Base-by-base conservation (phyloP, 2,888 invertebrate species). In the Alitta virens region DNA sequence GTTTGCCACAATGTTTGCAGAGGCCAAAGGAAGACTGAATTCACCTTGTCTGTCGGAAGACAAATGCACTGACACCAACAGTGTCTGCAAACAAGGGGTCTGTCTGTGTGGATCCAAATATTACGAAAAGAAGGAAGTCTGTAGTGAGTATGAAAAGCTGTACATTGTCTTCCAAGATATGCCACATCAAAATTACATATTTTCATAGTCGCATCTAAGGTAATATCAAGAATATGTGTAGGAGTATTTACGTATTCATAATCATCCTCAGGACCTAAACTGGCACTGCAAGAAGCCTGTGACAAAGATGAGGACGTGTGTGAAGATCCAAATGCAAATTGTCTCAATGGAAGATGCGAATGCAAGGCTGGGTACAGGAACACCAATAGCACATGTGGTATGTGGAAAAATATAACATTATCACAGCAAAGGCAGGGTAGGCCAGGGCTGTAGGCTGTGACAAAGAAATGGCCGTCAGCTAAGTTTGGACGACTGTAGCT, bases 321-420 rank as follows among this genome's bases (percentile, higher is more conserved):
- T 51, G 52, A 59, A 51, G 66, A 63, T 27, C 49, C 56, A 14
- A 64, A 68, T 40, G 65, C 63, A 38, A 16, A 56, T 12, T 68
- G 68, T 54, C 16, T n/a, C 12, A 56, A 60, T 33, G 54, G 60
- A 2, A 60, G 63, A n/a, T 68, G 68, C 62, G 60, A 63, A 43
- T 68, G 68, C 56, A 66, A 59, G 24, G 43, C n/a, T 12, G 68
- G 68, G 16, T 68, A 68, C 60, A 53, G 38, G 18, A 26, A 25
- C 24, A 40, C 60, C 24, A 52, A 61, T 26, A 42, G 27, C 27
- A 63, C 53, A 12, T 68, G 68, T 46, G 63, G 68, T 68, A 52
- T 26, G 63, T 7, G 12, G 3, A 33, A 33, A 33, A 33, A 33
- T 33, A 33, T n/a, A n/a, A n/a, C n/a, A n/a, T n/a, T n/a, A n/a